Percentiles rank a stretch among this genome's conserved stretches.
Evolutionary conservation across 2,888 invertebrate species (phyloP).

Genomic region (Electrophaes corylata): DNA sequence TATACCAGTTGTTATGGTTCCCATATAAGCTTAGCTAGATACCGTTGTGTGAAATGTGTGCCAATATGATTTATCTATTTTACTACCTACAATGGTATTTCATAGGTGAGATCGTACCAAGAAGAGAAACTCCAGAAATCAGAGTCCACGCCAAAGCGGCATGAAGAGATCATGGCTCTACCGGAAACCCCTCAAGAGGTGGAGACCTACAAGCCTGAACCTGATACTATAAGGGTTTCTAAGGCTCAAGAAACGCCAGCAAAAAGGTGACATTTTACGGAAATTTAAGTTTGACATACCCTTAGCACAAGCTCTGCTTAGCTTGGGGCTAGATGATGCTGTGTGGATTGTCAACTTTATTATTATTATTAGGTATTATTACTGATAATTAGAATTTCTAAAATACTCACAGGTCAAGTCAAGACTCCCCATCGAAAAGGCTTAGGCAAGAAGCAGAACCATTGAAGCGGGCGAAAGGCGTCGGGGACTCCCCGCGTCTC

Average conservation of each 20-base stretch:
- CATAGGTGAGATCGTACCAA: constrained; percentile 66
- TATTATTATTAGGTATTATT: too few relatives aligned
- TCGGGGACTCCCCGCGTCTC: constrained; percentile 70
- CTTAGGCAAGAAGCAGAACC: constrained; percentile 78
- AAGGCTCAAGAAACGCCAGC: constrained; percentile 75
- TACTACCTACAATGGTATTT: too few relatives aligned
- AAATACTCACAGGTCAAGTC: constrained; percentile 38
- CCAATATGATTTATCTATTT: too few relatives aligned
- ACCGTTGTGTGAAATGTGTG: too few relatives aligned
- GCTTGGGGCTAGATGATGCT: not conserved
- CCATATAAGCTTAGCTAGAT: too few relatives aligned
- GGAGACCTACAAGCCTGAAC: constrained; percentile 70
- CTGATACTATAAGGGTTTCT: constrained; percentile 71
- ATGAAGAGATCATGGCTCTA: constrained; percentile 58
- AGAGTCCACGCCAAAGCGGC: constrained; percentile 54
- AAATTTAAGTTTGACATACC: too few relatives aligned
- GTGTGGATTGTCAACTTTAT: not conserved
- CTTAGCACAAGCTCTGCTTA: too few relatives aligned
- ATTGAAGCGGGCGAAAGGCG: constrained; percentile 72
- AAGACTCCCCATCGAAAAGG: constrained; percentile 76
- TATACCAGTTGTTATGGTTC: too few relatives aligned
- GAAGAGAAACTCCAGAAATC: constrained; percentile 64
- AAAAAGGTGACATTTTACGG: constrained; percentile 48
- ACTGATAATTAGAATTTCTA: too few relatives aligned
- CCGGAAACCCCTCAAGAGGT: constrained; percentile 51